Conservation (phyloP, 2,113 vertebrate genomes). For the Delphinus delphis region DNA sequence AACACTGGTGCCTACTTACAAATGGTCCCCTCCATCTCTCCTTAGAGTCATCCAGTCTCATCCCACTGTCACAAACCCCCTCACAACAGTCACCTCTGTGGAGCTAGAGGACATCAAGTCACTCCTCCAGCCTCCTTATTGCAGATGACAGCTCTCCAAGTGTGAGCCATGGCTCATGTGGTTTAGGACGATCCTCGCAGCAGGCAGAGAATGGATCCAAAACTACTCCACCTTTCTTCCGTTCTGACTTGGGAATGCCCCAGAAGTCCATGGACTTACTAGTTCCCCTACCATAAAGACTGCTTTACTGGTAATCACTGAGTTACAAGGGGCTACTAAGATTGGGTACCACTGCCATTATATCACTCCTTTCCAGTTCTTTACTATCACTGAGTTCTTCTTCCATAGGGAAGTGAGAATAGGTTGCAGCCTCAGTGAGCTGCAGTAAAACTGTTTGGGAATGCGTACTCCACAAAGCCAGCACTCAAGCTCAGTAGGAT, state of each 20-base stretch:
- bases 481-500: not conserved
- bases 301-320: not conserved
- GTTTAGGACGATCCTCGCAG: not conserved
- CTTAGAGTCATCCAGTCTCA: not conserved
- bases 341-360: no score
- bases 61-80: not conserved
- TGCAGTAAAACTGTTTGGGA: not conserved
- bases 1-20: not conserved
- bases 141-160: not conserved
- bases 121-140: not conserved
- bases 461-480: not conserved
- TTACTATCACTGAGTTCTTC: not conserved
- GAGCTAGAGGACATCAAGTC: not conserved
- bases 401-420: not conserved
- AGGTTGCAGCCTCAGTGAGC: not conserved
- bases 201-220: not conserved
- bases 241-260: not conserved
- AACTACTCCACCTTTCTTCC: not conserved
- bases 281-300: not conserved
- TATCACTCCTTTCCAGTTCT: not conserved
- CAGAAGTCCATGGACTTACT: not conserved
- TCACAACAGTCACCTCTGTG: not conserved
- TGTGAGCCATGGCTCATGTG: no score
- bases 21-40: not conserved
- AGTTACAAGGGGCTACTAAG: not conserved